Conservation (phyloP, 2,888 invertebrate genomes). For the Coenonympha glycerion region DNA sequence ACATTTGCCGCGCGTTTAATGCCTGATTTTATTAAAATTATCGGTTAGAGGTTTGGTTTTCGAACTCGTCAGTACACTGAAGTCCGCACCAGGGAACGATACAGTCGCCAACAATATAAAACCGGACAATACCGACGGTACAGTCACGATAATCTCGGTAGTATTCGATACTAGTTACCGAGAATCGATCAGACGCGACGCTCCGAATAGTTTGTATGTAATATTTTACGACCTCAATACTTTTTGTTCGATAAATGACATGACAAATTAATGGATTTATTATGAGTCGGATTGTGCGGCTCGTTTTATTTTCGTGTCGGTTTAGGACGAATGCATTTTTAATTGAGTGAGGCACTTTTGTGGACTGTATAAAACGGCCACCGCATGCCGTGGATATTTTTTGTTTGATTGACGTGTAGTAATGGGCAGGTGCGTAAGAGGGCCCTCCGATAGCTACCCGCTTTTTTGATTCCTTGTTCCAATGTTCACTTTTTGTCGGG, state of each 20-base stretch:
- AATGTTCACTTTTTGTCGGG: conserved; percentile 56
- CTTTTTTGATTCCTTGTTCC: conserved; percentile 58
- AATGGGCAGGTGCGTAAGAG: conserved; percentile 73
- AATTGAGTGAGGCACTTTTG: conserved; percentile 75
- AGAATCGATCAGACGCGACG: conserved; percentile 47
- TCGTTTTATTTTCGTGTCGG: conserved; percentile 65
- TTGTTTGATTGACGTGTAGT: conserved; percentile 74
- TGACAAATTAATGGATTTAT: conserved; percentile 77
- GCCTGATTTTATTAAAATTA: background rate
- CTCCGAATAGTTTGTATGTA: conserved; percentile 46
- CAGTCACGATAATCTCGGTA: conserved; percentile 62
- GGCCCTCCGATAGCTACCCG: conserved; percentile 62
- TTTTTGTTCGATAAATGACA: conserved; percentile 70
- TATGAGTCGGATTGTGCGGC: conserved; percentile 65
- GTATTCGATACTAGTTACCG: conserved; percentile 62
- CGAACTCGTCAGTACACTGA: conserved; percentile 43
- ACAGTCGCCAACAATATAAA: conserved; percentile 64
- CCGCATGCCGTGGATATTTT: conserved; percentile 68
- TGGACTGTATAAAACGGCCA: conserved; percentile 73
- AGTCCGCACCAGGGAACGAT: too few species aligned
- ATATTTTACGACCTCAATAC: conserved; percentile 50
- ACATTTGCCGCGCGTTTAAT: conserved; percentile 14
- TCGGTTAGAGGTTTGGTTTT: conserved; percentile 24
- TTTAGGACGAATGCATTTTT: conserved; percentile 75
- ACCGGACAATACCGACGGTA: conserved; percentile 58